Conservation (phyloP, 1,140 invertebrate genomes). For the Sipha flava region DNA sequence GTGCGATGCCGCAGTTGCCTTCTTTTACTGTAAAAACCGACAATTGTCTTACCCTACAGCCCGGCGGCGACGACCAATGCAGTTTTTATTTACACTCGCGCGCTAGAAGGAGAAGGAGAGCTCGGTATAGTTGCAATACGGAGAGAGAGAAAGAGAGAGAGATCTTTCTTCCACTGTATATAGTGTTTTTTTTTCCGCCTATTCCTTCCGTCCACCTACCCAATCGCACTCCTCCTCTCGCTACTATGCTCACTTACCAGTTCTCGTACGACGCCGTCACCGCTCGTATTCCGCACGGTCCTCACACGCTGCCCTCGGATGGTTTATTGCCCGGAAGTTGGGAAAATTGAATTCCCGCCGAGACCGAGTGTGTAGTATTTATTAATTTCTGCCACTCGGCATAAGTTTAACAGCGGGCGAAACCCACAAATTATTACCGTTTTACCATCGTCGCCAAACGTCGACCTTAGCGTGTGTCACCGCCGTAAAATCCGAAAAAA, state of each 20-base stretch:
- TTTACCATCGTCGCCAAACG: background rate
- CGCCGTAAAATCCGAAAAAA: background rate
- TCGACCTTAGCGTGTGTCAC: background rate
- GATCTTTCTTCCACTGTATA: constrained; percentile 10
- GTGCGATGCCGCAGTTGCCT: background rate
- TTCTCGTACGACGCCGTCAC: too few relatives aligned
- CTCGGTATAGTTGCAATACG: background rate
- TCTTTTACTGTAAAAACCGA: constrained; percentile 20
- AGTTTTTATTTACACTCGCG: constrained; percentile 4
- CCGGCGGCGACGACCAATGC: background rate
- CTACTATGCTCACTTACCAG: too few relatives aligned
- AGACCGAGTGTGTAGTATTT: constrained; percentile 21
- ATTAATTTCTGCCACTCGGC: constrained; percentile 17
- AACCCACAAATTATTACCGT: constrained; percentile 28
- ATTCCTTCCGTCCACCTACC: too few relatives aligned
- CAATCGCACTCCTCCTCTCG: too few relatives aligned
- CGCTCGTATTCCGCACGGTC: too few relatives aligned
- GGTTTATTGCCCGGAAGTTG: constrained; percentile 26
- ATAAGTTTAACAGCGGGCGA: constrained; percentile 23
- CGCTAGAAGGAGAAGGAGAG: background rate
- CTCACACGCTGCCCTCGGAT: background rate
- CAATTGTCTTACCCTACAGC: background rate
- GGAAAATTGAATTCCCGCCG: constrained; percentile 28
- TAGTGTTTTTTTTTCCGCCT: background rate
- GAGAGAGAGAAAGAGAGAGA: background rate